Conservation (phyloP, 2,888 invertebrate genomes). For the Metellina segmentata region DNA sequence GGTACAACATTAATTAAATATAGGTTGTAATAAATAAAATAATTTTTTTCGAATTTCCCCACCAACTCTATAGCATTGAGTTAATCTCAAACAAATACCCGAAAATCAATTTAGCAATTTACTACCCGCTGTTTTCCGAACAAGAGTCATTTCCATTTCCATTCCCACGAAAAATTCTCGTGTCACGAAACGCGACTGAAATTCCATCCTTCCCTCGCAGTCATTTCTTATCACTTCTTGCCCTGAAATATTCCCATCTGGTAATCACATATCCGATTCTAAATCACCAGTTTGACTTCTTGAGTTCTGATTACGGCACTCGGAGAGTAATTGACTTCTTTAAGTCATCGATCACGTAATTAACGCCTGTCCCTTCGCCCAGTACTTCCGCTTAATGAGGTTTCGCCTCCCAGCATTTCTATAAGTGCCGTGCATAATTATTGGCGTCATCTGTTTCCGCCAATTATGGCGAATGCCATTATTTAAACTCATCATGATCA, state of each 20-base stretch:
- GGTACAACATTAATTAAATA: no score
- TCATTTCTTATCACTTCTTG: background rate
- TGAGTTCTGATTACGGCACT: constrained; percentile 16
- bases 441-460: constrained; percentile 53
- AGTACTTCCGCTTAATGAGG: constrained; percentile 52
- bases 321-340: constrained; percentile 44
- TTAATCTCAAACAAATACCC: no score
- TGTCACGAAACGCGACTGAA: background rate
- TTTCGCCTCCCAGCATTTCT: constrained; percentile 57
- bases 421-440: constrained; percentile 54
- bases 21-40: no score
- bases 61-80: no score
- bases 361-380: constrained; percentile 32
- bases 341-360: constrained; percentile 61
- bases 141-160: no score
- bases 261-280: constrained; percentile 21
- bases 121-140: no score
- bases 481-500: constrained; percentile 54
- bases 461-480: constrained; percentile 58
- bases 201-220: background rate
- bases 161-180: no score
- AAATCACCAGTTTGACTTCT: constrained; percentile 25
- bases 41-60: no score
- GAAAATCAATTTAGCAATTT: no score
- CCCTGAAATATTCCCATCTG: background rate